Base-by-base conservation (phyloP, 2,797 vertebrate species). In the Thripadectes ignobilis region DNA sequence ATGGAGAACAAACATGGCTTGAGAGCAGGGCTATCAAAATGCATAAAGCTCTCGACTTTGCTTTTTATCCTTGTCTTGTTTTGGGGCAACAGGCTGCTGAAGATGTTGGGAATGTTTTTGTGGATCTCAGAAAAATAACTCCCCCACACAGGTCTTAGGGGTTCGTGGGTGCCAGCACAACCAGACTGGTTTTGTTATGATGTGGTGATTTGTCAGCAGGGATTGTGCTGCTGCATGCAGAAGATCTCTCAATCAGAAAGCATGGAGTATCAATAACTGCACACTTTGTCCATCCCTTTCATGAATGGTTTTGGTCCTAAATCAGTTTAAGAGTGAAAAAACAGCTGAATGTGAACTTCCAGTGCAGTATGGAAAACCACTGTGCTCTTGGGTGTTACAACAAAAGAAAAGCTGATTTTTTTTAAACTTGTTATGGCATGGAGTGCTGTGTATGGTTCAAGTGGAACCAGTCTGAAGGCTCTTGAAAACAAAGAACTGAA, bases 1-100 rank as follows among this genome's bases (percentile, higher is more conserved):
- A 10, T 6, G 38, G 80, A 46, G 73, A 82, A 27, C n/a, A 77
- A 85, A 57, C 29, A 16, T 16, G 48, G 32, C 58, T 66, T 72
- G 36, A 75, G 74, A 94, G n/a, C n/a, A 68, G 10, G 34, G 39
- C 83, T 90, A 66, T 71, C 90, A 80, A 92, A 77, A 74, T 57
- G 38, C 38, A 39, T 12, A 59, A 58, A 68, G 29, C 22, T 88
- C 65, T 54, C 10, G 27, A 26, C 41, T 88, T 80, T 34, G 58
- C 7, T 52, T 90, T 85, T 77, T 74, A 12, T 61, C 15, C 11
- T 39, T 71, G 34, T 13, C 29, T 71, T 72, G 14, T 78, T 84
- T 58, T 32, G n/a, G 36, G 29, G 7, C 34, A 80, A 4, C 18
- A 41, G 34, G 59, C 52, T 89, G 65, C 68, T 4, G 7, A 62